These are phyloP conservation scores for Xenentodon cancila DNA, from an alignment of 2,797 vertebrate species.

Conservation along the genomic window DNA sequence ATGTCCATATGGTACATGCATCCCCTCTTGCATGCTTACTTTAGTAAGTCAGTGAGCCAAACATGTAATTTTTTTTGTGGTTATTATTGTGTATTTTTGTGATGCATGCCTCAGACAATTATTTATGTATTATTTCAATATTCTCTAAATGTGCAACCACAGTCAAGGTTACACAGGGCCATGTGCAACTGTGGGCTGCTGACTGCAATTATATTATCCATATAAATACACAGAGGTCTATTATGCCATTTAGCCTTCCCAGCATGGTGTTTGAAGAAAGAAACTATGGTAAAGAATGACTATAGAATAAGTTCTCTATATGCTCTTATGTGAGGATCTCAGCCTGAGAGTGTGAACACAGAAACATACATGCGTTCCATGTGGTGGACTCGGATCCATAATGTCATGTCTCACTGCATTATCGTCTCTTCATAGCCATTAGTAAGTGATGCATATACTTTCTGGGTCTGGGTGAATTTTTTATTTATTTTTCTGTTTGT, in stretches of 20 bases:
- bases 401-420: too few species aligned
- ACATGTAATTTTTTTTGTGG: constrained; percentile 2
- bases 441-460: too few species aligned
- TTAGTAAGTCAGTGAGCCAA: background rate
- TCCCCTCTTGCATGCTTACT: background rate
- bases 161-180: constrained; percentile 38
- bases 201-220: constrained; percentile 64
- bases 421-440: too few species aligned
- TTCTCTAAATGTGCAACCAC: constrained; percentile 11
- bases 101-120: constrained; percentile 5
- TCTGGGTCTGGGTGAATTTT: too few species aligned
- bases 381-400: background rate
- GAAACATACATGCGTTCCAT: constrained; percentile 15
- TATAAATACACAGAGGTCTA: constrained; percentile 76
- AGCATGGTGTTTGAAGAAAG: constrained; percentile 78
- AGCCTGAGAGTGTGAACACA: constrained; percentile 30
- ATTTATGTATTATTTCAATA: constrained; percentile 20
- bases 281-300: constrained; percentile 78
- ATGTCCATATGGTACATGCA: background rate
- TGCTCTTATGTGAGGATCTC: constrained; percentile 61
- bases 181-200: constrained; percentile 64
- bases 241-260: constrained; percentile 84
- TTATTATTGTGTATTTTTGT: constrained; percentile 2
- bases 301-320: constrained; percentile 76
- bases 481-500: too few species aligned